Percentiles rank a stretch among this genome's conserved stretches.
Conservation (phyloP, 2,888 invertebrate species). For the Agrotis exclamationis region DNA sequence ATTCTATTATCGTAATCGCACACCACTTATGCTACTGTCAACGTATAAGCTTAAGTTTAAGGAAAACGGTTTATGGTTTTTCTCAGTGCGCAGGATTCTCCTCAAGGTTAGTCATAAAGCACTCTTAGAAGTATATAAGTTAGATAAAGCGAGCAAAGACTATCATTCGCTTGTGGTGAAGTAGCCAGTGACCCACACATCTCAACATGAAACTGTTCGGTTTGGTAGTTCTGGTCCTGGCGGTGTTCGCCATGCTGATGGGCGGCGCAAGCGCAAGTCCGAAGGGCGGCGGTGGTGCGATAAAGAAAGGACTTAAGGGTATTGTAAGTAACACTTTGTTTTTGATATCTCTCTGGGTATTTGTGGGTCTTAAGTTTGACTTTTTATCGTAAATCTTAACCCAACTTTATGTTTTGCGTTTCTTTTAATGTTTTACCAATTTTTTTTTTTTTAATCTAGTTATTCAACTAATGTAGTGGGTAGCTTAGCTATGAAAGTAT, state of each 20-base stretch:
- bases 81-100: conserved; percentile 35
- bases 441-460: too few species aligned
- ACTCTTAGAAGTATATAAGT: conserved; percentile 45
- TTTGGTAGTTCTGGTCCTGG: conserved; percentile 61
- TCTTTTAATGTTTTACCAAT: background rate
- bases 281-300: conserved; percentile 52
- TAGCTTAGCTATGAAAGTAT: too few species aligned
- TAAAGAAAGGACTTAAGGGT: conserved; percentile 61
- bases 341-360: background rate
- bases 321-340: conserved; percentile 58
- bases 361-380: background rate
- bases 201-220: conserved; percentile 66
- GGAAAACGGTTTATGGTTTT: conserved; percentile 50
- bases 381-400: too few species aligned
- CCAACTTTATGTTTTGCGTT: background rate
- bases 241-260: conserved; percentile 65
- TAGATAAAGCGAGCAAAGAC: background rate
- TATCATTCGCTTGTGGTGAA: conserved; percentile 42
- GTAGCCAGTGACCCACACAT: conserved; percentile 29
- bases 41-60: conserved; percentile 33
- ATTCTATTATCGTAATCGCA: background rate
- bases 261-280: conserved; percentile 59
- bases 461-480: too few species aligned
- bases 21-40: conserved; percentile 16
- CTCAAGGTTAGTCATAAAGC: conserved; percentile 36